Evolutionary conservation across 2,888 invertebrate species (phyloP).

Genomic region (Acanthacorydalis orientalis): DNA sequence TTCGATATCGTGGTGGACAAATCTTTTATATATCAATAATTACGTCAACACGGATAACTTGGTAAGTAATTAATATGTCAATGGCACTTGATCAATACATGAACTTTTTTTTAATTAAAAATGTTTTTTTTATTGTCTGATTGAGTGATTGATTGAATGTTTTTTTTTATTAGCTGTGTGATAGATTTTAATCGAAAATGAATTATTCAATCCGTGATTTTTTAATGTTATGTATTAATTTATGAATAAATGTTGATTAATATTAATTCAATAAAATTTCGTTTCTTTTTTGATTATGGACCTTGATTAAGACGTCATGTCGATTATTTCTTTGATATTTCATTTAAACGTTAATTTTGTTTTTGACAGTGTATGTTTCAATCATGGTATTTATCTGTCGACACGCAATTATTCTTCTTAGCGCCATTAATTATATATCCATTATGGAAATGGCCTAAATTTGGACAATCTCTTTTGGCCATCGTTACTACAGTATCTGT

Average conservation of each 20-base stretch:
- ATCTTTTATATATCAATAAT: conserved; percentile 57
- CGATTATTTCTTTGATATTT: background rate
- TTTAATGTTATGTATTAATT: too few species aligned
- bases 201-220: too few species aligned
- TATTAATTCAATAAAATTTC: too few species aligned
- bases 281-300: too few species aligned
- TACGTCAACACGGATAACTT: conserved; percentile 46
- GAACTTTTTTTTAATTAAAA: conserved; percentile 28
- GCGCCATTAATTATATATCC: conserved; percentile 49
- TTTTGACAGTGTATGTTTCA: conserved; percentile 52
- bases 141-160: too few species aligned
- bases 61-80: conserved; percentile 22
- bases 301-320: background rate
- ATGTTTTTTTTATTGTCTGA: too few species aligned
- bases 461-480: conserved; percentile 36
- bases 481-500: conserved; percentile 31
- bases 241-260: too few species aligned
- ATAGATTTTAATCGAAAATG: too few species aligned
- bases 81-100: conserved; percentile 6
- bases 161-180: too few species aligned
- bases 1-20: conserved; percentile 53
- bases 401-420: conserved; percentile 31
- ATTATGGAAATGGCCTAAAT: conserved; percentile 43
- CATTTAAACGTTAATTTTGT: conserved; percentile 5
- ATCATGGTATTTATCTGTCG: conserved; percentile 45